Conservation (phyloP, 2,797 vertebrate genomes). For the Enteromius viviparus region DNA sequence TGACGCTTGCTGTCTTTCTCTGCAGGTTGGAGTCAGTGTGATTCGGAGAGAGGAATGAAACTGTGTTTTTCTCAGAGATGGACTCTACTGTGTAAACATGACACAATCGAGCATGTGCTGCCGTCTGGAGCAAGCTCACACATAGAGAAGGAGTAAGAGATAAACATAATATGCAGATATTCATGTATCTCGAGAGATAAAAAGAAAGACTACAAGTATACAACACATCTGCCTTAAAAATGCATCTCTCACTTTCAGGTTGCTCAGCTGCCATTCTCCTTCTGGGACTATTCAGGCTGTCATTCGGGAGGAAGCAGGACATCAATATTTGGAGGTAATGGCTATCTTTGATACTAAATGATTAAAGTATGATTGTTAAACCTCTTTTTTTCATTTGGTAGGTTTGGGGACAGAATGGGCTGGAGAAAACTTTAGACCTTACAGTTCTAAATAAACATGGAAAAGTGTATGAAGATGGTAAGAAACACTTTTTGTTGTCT, state of each 20-base stretch:
- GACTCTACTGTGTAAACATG: conserved; percentile 65
- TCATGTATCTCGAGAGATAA: not conserved
- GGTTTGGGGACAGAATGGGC: conserved; percentile 65
- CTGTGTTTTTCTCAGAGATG: conserved; percentile 73
- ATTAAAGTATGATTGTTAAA: not conserved
- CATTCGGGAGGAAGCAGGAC: conserved; percentile 56
- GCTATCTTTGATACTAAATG: not conserved
- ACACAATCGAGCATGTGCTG: conserved; percentile 50
- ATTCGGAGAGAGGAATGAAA: conserved; percentile 69
- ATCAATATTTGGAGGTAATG: conserved; percentile 67
- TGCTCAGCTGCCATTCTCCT: conserved; percentile 60
- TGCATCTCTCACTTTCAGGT: conserved; percentile 46
- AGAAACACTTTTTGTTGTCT: not conserved
- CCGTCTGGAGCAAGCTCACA: conserved; percentile 60
- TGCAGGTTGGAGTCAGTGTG: conserved; percentile 79
- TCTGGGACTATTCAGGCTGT: conserved; percentile 61
- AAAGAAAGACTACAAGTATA: not conserved
- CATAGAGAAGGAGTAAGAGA: conserved; percentile 63
- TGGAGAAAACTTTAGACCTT: conserved; percentile 63
- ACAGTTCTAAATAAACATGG: conserved; percentile 64
- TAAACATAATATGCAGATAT: not conserved
- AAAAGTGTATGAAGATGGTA: conserved; percentile 67
- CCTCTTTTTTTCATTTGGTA: conserved; percentile 16
- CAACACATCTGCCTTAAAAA: not conserved
- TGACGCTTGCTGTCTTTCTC: not conserved